Evolutionary conservation across 1,140 invertebrate species (phyloP).

Genomic region (Heliconius himera): DNA sequence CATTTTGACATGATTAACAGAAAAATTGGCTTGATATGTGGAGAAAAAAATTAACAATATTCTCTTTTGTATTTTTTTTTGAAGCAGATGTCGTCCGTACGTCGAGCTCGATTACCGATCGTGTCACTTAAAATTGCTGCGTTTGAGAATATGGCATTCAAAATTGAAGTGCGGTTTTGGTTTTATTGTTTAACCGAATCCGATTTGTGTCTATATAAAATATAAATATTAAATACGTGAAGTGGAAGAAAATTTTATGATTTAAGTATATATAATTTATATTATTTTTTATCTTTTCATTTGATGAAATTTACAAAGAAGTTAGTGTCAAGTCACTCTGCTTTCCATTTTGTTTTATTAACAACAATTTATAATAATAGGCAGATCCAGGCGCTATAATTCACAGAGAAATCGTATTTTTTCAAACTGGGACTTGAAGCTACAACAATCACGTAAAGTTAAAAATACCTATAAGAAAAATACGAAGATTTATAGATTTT

Average conservation of each 20-base stretch:
- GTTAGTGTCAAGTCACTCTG: no score
- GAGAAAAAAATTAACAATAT: slow-evolving; percentile 42
- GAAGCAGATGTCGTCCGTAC: slow-evolving; percentile 44
- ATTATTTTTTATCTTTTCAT: no score
- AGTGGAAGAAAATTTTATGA: no score
- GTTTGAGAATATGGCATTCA: slow-evolving; percentile 41
- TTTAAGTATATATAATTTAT: no score
- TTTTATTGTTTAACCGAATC: slow-evolving; percentile 5
- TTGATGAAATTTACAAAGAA: no score
- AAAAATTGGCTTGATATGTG: slow-evolving; percentile 64
- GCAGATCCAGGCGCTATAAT: background rate
- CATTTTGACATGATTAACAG: slow-evolving; percentile 73
- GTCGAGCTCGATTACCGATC: slow-evolving; percentile 42
- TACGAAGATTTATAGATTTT: no score
- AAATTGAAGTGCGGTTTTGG: slow-evolving; percentile 12
- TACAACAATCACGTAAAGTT: background rate
- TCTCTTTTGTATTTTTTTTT: slow-evolving; percentile 39
- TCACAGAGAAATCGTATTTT: background rate
- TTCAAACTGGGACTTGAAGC: background rate
- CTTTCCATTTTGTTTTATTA: no score
- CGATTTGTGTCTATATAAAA: background rate
- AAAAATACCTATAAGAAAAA: no score
- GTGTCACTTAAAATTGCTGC: slow-evolving; percentile 43
- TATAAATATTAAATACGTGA: background rate
- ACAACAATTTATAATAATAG: no score